Evolutionary conservation across 1,140 invertebrate species (phyloP), one percentile per base, ranked within the genome.

Genomic region (Cherax quadricarinatus): DNA sequence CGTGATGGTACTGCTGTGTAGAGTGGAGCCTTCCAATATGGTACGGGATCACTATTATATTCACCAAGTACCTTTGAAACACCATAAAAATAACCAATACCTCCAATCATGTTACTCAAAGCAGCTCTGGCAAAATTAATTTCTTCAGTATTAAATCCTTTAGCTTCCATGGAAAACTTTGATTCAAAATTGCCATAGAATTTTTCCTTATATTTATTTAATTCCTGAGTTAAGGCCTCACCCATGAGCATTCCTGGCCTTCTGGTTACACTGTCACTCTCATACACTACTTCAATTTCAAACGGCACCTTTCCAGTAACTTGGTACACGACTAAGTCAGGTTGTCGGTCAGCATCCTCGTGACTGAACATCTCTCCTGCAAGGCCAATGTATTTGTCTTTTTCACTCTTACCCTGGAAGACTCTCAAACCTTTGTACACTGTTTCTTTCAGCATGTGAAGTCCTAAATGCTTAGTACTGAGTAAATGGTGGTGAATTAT

Each of bases 31-130:
- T 97, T 97, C 98, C 99, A 99, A 94, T 99, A 99, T 7, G 97
- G 97, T 7, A 99, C 97, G 0, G 98, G 98, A 89, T 97, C 97
- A 94, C 96, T 96, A 4, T 97, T 98, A 94, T 98, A 96, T 30
- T 95, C 95, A 10, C 98, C 99, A 94, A 97, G 96, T 0, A 99
- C 99, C 73, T 97, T 95, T 0, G 98, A 98, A 3, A 97, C 96
- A 4, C 99, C 99, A 95, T 99, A 98, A 95, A 99, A 99, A 95
- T 99, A 99, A 0, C 99, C 99, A 92, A 99, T 97, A 1, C 98
- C 97, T 2, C 99, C 99, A 16, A 99, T 94, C 96, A 99, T 97
- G 95, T 99, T 99, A 86, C 98, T 99, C 49, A 99, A 95, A 0
- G 97, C 97, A 88, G 98, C 97, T 95, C 98, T 97, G 0, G 98